A percentile compares a stretch with the other conserved stretches of the same genome.
Evolutionary conservation across 2,113 vertebrate species (phyloP).

Genomic region (Gyps fulvus): DNA sequence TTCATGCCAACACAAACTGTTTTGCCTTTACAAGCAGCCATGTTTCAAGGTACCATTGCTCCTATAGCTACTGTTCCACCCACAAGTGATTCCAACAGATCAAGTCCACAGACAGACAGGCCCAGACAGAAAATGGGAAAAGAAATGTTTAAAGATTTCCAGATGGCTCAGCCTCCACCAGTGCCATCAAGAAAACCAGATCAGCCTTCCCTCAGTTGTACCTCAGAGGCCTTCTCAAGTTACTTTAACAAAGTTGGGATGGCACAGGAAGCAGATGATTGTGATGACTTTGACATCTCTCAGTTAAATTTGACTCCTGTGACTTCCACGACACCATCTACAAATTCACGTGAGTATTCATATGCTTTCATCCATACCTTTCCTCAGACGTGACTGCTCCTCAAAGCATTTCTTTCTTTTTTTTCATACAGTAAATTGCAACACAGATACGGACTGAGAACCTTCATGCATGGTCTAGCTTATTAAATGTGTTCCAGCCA

Average conservation of each 20-base stretch:
- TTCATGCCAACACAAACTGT: slow-evolving; percentile 97
- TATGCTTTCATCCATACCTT: neutral
- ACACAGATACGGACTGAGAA: neutral
- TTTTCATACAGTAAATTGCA: neutral
- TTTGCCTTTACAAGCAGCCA: slow-evolving; percentile 93
- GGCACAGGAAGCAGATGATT: slow-evolving; percentile 96
- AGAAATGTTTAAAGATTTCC: slow-evolving; percentile 98
- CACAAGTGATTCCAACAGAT: slow-evolving; percentile 82
- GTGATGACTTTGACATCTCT: slow-evolving; percentile 98
- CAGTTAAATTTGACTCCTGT: slow-evolving; percentile 98
- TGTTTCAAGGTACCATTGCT: slow-evolving; percentile 91
- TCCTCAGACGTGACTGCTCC: neutral
- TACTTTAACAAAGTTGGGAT: slow-evolving; percentile 97
- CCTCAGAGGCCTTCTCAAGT: slow-evolving; percentile 96
- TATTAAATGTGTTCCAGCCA: neutral
- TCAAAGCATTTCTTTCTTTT: neutral
- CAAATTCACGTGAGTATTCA: slow-evolving; percentile 91
- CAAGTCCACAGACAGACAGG: slow-evolving; percentile 89
- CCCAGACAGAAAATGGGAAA: slow-evolving; percentile 88
- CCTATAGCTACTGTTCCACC: slow-evolving; percentile 82
- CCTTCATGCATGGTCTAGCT: neutral
- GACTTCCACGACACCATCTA: slow-evolving; percentile 97
- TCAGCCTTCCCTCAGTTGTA: slow-evolving; percentile 88
- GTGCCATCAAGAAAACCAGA: slow-evolving; percentile 88
- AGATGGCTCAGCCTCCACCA: slow-evolving; percentile 93